Conservation (phyloP, 2,797 vertebrate genomes). For the Moxostoma hubbsi region DNA sequence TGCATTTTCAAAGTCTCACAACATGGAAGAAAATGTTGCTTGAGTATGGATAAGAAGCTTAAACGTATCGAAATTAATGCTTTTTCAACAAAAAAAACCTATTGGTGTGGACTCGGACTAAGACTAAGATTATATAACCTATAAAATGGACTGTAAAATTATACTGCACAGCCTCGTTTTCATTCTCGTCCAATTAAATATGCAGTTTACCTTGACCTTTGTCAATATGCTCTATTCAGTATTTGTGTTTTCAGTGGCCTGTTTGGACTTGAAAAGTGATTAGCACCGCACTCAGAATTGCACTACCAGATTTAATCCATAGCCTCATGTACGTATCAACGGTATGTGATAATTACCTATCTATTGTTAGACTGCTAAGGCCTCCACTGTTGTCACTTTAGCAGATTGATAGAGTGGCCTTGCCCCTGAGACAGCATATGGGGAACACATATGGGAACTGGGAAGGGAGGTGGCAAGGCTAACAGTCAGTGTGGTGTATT, state of each 20-base stretch:
- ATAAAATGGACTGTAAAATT: too few relatives aligned
- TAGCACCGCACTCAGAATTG: constrained; percentile 69
- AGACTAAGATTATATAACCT: too few relatives aligned
- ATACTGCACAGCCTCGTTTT: constrained; percentile 7
- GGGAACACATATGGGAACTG: neutral
- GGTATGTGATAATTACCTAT: constrained; percentile 40
- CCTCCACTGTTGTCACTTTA: constrained; percentile 55
- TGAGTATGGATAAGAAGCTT: too few relatives aligned
- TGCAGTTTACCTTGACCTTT: neutral
- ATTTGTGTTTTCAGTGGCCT: constrained; percentile 58
- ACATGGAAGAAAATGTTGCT: too few relatives aligned
- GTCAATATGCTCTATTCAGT: constrained; percentile 55
- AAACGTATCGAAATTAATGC: too few relatives aligned
- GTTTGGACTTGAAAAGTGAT: constrained; percentile 70
- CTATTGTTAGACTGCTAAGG: constrained; percentile 55
- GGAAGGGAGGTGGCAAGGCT: constrained; percentile 12
- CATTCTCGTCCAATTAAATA: constrained; percentile 13
- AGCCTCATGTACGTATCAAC: constrained; percentile 65
- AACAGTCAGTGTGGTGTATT: constrained; percentile 61
- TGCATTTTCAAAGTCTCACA: too few relatives aligned
- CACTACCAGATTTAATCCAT: constrained; percentile 73
- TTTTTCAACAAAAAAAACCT: too few relatives aligned
- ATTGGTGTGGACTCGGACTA: too few relatives aligned
- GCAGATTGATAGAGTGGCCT: constrained; percentile 42
- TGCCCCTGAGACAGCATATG: constrained; percentile 35